phyloP scores from a whole-genome alignment of 2,113 vertebrate genomes.

The Sakesphorus luctuosus region DNA sequence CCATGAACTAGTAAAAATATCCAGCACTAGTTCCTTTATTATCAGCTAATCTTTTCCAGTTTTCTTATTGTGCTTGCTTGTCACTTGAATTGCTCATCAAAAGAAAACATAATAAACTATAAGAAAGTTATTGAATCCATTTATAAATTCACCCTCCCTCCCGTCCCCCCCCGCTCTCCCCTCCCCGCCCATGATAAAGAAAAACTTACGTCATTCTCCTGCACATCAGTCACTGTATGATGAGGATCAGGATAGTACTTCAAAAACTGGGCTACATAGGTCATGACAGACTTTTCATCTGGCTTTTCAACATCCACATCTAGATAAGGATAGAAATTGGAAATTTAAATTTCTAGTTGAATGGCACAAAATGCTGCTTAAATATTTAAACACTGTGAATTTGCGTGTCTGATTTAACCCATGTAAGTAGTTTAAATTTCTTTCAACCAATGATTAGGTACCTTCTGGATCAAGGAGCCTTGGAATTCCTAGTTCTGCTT shows the following conservation, averaged over 20 bases:
- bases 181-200: background rate
- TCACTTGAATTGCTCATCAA: background rate
- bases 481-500: slow-evolving; percentile 90
- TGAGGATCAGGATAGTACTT: slow-evolving; percentile 87
- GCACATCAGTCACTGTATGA: slow-evolving; percentile 71
- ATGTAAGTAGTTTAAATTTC: background rate
- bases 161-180: fast-evolving
- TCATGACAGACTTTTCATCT: slow-evolving; percentile 99
- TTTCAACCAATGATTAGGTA: slow-evolving; percentile 33
- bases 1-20: background rate
- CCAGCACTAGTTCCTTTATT: background rate
- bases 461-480: slow-evolving; percentile 96
- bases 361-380: background rate
- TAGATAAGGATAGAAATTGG: slow-evolving; percentile 49
- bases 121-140: background rate
- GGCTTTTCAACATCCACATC: slow-evolving; percentile 98
- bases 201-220: slow-evolving; percentile 81
- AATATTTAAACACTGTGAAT: background rate
- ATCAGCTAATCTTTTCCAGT: background rate
- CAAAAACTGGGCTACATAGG: slow-evolving; percentile 96
- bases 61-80: background rate
- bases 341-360: background rate
- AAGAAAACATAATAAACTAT: background rate
- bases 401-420: background rate
- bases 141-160: background rate